Conservation (phyloP, 1,140 invertebrate genomes). For the Ooceraea biroi region DNA sequence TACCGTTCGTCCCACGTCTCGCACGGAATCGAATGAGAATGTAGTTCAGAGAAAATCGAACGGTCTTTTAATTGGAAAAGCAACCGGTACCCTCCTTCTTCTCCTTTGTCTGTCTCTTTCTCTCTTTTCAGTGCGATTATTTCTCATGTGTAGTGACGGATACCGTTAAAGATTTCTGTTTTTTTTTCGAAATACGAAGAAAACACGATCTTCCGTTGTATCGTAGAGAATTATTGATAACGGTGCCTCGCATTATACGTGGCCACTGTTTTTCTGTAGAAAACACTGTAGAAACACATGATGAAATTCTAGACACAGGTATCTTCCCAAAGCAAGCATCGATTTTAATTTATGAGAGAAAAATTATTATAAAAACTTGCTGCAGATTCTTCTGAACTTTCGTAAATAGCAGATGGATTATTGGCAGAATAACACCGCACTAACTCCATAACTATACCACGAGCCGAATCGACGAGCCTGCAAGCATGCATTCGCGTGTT, state of each 20-base stretch:
- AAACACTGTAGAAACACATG: neutral
- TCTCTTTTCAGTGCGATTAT: slow-evolving; percentile 14
- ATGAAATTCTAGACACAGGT: neutral
- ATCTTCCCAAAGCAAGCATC: too few species aligned
- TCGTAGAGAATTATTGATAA: slow-evolving; percentile 33
- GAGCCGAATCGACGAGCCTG: neutral
- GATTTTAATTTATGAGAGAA: too few species aligned
- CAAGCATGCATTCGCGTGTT: neutral
- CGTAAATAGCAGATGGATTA: too few species aligned
- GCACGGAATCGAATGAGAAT: neutral
- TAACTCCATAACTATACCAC: too few species aligned
- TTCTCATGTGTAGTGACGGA: slow-evolving; percentile 7
- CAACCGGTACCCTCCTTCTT: slow-evolving; percentile 3
- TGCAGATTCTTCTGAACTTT: too few species aligned
- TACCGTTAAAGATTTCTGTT: slow-evolving; percentile 5
- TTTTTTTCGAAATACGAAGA: slow-evolving; percentile 28
- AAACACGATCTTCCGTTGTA: slow-evolving; percentile 19
- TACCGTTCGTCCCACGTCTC: slow-evolving; percentile 57
- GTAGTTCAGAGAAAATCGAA: slow-evolving; percentile 48
- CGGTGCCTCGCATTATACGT: slow-evolving; percentile 16
- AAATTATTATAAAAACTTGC: too few species aligned
- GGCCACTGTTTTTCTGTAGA: neutral
- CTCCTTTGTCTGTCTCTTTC: neutral
- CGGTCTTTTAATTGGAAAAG: slow-evolving; percentile 58
- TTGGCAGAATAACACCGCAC: too few species aligned